Conservation (phyloP, 1,140 invertebrate genomes). For the Rhynchophorus ferrugineus region DNA sequence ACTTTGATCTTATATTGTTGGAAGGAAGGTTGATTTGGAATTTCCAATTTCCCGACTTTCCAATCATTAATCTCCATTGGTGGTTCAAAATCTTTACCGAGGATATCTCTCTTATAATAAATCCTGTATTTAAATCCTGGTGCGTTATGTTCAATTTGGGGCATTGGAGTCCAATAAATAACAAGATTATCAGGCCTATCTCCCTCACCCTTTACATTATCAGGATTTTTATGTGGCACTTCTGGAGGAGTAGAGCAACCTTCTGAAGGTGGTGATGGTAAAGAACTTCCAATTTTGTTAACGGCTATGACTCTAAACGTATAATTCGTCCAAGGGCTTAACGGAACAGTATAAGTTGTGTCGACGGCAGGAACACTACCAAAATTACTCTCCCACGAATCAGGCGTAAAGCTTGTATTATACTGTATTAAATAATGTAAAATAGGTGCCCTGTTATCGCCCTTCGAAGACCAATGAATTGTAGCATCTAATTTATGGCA, state of each 20-base stretch:
- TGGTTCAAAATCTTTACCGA: constrained; percentile 62
- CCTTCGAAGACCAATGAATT: constrained; percentile 77
- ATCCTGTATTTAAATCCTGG: constrained; percentile 88
- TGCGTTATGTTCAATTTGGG: constrained; percentile 93
- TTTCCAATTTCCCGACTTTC: constrained; percentile 54
- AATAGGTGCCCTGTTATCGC: constrained; percentile 92
- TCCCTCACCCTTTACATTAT: constrained; percentile 87
- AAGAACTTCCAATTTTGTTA: constrained; percentile 88
- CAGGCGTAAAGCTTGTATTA: constrained; percentile 90
- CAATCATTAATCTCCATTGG: constrained; percentile 69
- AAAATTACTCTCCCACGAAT: constrained; percentile 76
- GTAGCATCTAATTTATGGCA: constrained; percentile 66
- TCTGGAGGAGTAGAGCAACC: constrained; percentile 81
- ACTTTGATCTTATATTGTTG: constrained; percentile 87
- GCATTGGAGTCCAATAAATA: constrained; percentile 91
- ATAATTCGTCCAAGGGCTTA: constrained; percentile 93
- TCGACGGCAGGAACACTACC: constrained; percentile 74
- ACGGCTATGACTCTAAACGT: constrained; percentile 90
- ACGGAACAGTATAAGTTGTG: constrained; percentile 59
- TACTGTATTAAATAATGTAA: constrained; percentile 86
- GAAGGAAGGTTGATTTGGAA: constrained; percentile 87
- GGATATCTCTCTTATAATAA: constrained; percentile 74
- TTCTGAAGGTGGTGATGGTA: constrained; percentile 71
- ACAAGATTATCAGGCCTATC: constrained; percentile 82
- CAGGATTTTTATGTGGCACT: constrained; percentile 90